phyloP scores from a whole-genome alignment of 2,888 invertebrate genomes.

The Dasypogon diadema region DNA sequence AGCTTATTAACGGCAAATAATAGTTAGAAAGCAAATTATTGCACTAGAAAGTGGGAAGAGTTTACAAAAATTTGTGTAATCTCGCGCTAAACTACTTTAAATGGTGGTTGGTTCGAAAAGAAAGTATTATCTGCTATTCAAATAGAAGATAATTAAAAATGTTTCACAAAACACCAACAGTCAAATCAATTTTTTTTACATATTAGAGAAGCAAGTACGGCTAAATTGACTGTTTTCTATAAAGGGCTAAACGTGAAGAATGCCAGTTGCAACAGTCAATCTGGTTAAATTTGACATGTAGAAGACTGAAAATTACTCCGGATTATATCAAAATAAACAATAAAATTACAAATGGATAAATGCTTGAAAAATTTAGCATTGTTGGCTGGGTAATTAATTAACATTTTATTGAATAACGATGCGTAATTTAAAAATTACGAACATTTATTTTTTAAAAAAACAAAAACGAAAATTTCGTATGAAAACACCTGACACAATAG shows the following conservation, averaged over 20 bases:
- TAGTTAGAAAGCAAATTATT: not conserved
- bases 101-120: not conserved
- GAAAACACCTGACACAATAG: no score
- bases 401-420: no score
- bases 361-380: not conserved
- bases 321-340: no score
- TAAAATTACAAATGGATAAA: not conserved
- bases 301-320: not conserved
- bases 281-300: no score
- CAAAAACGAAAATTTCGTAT: no score
- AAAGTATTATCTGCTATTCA: not conserved
- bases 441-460: no score
- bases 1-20: not conserved
- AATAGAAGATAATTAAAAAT: no score
- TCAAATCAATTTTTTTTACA: no score
- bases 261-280: no score
- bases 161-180: no score
- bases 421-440: no score
- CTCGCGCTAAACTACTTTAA: not conserved
- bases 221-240: not conserved
- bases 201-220: not conserved
- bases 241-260: no score
- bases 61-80: not conserved
- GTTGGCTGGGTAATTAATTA: not conserved
- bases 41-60: not conserved